A percentile compares a stretch with the other conserved stretches of the same genome.
Conservation (phyloP, 2,113 vertebrate genomes). For the Oceanodroma tethys region DNA sequence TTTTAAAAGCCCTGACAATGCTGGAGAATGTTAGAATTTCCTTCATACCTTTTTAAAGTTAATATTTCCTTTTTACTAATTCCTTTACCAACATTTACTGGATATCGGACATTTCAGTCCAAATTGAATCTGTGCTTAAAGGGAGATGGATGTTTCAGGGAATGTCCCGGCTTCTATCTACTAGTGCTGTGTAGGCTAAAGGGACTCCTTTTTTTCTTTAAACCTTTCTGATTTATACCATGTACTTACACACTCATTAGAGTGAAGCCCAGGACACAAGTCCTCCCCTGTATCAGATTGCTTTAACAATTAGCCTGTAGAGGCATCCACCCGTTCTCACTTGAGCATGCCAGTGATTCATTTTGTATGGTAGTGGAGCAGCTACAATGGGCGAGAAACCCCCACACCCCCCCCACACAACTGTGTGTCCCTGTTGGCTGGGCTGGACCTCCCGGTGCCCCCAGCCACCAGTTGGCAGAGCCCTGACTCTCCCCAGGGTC, state of each 20-base stretch:
- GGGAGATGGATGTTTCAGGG: background rate
- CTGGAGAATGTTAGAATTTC: background rate
- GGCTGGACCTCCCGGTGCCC: too few relatives aligned
- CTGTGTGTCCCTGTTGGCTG: background rate
- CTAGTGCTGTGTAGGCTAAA: background rate
- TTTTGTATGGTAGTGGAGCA: background rate
- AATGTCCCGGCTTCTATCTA: background rate
- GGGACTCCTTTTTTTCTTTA: background rate
- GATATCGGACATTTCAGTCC: background rate
- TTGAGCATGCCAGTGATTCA: background rate
- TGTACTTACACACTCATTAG: background rate
- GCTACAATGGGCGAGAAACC: accelerated
- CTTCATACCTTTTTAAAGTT: background rate
- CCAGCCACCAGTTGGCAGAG: background rate
- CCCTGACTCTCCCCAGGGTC: background rate
- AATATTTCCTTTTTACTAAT: background rate
- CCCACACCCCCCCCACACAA: background rate
- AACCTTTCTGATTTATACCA: background rate
- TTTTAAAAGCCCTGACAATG: background rate
- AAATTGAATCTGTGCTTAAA: background rate
- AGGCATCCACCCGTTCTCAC: background rate
- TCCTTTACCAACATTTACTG: background rate
- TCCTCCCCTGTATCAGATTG: background rate
- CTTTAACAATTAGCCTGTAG: background rate
- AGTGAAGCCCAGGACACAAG: background rate